Conservation (phyloP, 2,888 invertebrate genomes). For the Agrilus mali region DNA sequence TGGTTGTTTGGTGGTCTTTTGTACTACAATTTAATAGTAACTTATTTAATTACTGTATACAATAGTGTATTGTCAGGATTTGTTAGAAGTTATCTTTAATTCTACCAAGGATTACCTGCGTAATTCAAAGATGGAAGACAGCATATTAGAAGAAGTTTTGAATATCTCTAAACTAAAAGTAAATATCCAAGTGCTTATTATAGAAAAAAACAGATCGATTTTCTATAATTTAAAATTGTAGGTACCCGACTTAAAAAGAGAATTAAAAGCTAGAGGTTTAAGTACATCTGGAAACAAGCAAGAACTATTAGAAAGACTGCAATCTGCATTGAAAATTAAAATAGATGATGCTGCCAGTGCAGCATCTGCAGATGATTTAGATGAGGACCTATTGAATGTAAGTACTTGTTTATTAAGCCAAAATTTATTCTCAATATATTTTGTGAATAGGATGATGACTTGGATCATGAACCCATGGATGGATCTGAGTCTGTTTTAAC, state of each 20-base stretch:
- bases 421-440: slow-evolving; percentile 5
- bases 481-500: slow-evolving; percentile 27
- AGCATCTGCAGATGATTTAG: slow-evolving; percentile 39
- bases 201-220: not conserved
- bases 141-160: slow-evolving; percentile 4
- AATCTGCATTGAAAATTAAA: slow-evolving; percentile 44
- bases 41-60: no score
- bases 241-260: slow-evolving; percentile 75
- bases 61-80: no score
- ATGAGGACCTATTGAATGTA: slow-evolving; percentile 44
- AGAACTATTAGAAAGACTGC: slow-evolving; percentile 66
- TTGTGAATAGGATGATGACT: slow-evolving; percentile 25
- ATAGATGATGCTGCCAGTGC: slow-evolving; percentile 21
- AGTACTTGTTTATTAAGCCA: slow-evolving; percentile 11
- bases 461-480: slow-evolving; percentile 23
- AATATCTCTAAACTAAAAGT: slow-evolving; percentile 11
- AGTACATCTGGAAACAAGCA: slow-evolving; percentile 67
- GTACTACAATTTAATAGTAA: no score
- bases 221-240: slow-evolving; percentile 29
- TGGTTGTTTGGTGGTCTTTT: no score
- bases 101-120: no score
- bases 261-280: slow-evolving; percentile 66
- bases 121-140: slow-evolving; percentile 9
- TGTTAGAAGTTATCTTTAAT: no score
- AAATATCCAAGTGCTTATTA: not conserved